These are phyloP conservation scores for Papio anubis DNA, from an alignment of 2,113 vertebrate genomes.

Conservation along the genomic window DNA sequence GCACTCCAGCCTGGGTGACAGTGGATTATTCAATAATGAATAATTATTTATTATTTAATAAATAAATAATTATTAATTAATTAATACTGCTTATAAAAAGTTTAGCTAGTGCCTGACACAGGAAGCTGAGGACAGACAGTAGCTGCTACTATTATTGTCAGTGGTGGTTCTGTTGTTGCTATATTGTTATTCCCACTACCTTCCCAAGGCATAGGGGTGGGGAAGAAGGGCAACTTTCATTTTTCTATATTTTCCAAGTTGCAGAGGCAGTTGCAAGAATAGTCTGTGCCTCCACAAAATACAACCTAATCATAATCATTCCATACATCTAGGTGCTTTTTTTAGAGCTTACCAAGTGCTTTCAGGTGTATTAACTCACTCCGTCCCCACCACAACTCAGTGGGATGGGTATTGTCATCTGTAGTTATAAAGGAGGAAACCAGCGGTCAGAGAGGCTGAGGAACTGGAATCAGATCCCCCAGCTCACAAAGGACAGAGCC, in stretches of 20 bases:
- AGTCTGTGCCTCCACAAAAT: not conserved
- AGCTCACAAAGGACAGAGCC: not conserved
- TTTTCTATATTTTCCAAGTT: not conserved
- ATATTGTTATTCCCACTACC: not conserved
- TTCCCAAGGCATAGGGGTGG: accelerated
- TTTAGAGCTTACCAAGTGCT: not conserved
- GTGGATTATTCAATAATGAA: too few relatives aligned
- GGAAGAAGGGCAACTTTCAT: not conserved
- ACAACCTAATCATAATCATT: not conserved
- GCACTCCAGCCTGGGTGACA: too few relatives aligned
- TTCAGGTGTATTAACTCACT: accelerated
- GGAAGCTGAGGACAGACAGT: not conserved
- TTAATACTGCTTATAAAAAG: too few relatives aligned
- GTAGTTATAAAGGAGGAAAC: not conserved
- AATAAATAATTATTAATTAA: too few relatives aligned
- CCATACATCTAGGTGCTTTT: accelerated
- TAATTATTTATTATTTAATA: too few relatives aligned
- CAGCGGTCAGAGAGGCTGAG: not conserved
- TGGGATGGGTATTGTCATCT: not conserved
- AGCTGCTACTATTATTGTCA: accelerated
- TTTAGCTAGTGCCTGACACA: accelerated
- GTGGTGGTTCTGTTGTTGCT: accelerated
- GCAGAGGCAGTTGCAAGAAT: not conserved
- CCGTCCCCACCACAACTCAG: not conserved
- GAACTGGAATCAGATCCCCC: not conserved